Conservation (phyloP, 1,140 invertebrate species). For the Holotrichia oblita region DNA sequence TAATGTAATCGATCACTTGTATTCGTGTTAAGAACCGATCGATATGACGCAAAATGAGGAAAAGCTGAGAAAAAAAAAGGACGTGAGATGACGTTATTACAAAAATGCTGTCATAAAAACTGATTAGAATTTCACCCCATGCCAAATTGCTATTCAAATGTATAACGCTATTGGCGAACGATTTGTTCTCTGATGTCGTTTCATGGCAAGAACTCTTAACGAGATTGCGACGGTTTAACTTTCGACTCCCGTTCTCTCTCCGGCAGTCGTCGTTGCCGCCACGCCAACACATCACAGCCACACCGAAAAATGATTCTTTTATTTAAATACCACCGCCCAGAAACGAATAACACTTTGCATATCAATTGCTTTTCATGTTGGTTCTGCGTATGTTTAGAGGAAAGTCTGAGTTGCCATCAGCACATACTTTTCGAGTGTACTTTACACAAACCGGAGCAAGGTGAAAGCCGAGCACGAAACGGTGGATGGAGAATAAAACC, state of each 20-base stretch:
- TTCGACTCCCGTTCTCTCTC: conserved; percentile 47
- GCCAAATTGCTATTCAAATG: conserved; percentile 61
- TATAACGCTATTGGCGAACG: conserved; percentile 59
- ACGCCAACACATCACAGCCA: conserved; percentile 18
- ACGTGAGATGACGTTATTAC: conserved; percentile 42
- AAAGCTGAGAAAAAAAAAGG: conserved; percentile 11
- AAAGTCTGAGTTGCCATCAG: too few species aligned
- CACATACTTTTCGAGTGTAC: too few species aligned
- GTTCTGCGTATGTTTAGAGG: too few species aligned
- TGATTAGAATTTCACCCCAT: conserved; percentile 60
- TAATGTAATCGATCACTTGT: too few species aligned
- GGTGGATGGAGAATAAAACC: too few species aligned
- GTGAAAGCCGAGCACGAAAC: too few species aligned
- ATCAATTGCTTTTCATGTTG: conserved; percentile 14
- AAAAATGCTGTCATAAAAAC: conserved; percentile 55
- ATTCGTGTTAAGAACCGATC: too few species aligned
- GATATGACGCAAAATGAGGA: neutral
- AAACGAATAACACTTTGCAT: conserved; percentile 20
- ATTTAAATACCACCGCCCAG: conserved; percentile 55
- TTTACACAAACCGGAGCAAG: too few species aligned
- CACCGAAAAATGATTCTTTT: conserved; percentile 60
- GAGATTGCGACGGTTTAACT: conserved; percentile 55
- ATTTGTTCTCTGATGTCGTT: conserved; percentile 59
- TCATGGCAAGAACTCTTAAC: conserved; percentile 51
- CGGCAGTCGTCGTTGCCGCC: too few species aligned